Evolutionary conservation across 2,888 invertebrate genomes (phyloP).

Genomic region (Proisotoma minuta): DNA sequence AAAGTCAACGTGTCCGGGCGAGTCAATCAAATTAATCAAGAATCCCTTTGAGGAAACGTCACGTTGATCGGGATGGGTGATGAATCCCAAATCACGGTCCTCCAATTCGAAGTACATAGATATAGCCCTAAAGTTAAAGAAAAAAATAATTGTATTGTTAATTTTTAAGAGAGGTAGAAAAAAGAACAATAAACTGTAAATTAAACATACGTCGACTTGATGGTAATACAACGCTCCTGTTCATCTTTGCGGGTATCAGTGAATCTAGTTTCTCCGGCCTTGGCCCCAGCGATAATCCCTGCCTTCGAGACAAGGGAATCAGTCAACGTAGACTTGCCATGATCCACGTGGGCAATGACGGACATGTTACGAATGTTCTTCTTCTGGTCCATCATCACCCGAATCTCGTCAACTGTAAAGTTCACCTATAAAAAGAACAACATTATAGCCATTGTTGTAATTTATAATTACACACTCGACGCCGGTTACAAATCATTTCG

Average conservation of each 20-base stretch:
- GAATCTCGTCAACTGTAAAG: constrained; percentile 99
- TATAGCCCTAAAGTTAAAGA: constrained; percentile 88
- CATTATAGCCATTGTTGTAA: background rate
- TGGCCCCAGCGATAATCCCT: constrained; percentile 97
- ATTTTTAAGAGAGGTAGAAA: no score
- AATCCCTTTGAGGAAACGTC: constrained; percentile 90
- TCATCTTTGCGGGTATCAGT: constrained; percentile 99
- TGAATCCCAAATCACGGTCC: constrained; percentile 89
- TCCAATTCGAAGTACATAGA: constrained; percentile 98
- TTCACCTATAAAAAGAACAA: constrained; percentile 73
- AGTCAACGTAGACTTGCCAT: constrained; percentile 98
- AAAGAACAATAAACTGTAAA: no score
- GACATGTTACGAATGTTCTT: constrained; percentile 99
- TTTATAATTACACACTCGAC: background rate
- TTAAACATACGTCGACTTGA: constrained; percentile 92
- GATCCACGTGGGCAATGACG: constrained; percentile 99
- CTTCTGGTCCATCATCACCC: constrained; percentile 99
- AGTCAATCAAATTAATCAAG: constrained; percentile 99
- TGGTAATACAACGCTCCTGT: constrained; percentile 99
- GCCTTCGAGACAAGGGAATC: constrained; percentile 99
- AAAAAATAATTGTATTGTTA: no score
- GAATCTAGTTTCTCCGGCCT: constrained; percentile 98
- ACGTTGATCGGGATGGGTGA: constrained; percentile 82
- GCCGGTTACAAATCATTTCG: background rate
- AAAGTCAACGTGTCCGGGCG: constrained; percentile 99